A percentile compares a stretch with the other conserved stretches of the same genome.
Conservation (phyloP, 2,113 vertebrate genomes). For the Pollachius pollachius region DNA sequence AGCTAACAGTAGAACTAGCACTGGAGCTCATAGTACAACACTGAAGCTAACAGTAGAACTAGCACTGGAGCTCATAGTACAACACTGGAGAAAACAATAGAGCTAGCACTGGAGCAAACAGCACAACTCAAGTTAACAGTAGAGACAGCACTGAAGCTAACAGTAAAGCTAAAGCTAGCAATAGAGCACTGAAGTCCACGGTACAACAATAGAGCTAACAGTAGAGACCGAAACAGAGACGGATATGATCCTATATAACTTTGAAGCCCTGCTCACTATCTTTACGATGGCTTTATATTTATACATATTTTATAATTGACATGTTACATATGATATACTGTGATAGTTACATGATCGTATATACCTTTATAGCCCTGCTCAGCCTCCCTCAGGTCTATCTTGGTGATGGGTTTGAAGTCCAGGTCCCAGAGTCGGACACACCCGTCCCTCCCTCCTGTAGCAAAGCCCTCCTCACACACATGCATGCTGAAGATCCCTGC, state of each 20-base stretch:
- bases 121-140: too few species aligned
- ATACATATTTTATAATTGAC: too few species aligned
- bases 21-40: too few species aligned
- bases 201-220: background rate
- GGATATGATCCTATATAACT: too few species aligned
- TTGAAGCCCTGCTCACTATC: too few species aligned
- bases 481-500: slow-evolving; percentile 99
- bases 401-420: slow-evolving; percentile 97
- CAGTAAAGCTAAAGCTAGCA: background rate
- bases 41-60: too few species aligned
- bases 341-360: background rate
- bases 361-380: slow-evolving; percentile 91
- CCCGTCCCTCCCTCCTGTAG: slow-evolving; percentile 93
- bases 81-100: too few species aligned
- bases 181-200: background rate
- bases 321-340: too few species aligned
- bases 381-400: slow-evolving; percentile 94
- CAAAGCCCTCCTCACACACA: slow-evolving; percentile 92
- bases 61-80: too few species aligned
- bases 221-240: background rate
- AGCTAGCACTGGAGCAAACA: too few species aligned
- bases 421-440: slow-evolving; percentile 94
- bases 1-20: too few species aligned
- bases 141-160: background rate
- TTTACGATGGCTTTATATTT: too few species aligned